Conservation (phyloP, 2,113 vertebrate genomes). For the Semnornis frantzii region DNA sequence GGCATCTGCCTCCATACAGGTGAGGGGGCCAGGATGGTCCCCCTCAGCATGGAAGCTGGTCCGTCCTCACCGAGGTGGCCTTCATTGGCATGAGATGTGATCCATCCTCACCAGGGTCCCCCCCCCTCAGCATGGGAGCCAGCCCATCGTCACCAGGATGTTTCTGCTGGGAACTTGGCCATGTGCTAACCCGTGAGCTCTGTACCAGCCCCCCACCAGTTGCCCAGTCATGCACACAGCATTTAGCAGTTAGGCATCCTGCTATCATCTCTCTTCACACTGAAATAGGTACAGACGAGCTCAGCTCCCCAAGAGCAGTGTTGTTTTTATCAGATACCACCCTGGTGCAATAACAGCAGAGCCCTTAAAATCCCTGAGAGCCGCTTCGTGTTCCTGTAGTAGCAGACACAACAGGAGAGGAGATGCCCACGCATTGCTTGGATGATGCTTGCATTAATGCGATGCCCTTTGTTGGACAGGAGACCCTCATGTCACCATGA, state of each 20-base stretch:
- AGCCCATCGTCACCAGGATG: neutral
- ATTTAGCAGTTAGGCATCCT: neutral
- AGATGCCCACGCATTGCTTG: neutral
- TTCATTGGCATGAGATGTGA: accelerated
- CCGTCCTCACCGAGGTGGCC: neutral
- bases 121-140: neutral
- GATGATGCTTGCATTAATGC: neutral
- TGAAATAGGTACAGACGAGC: no score
- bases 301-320: neutral
- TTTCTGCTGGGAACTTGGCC: neutral
- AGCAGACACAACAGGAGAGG: neutral
- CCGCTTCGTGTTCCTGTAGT: accelerated
- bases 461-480: neutral
- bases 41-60: accelerated
- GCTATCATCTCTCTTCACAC: neutral
- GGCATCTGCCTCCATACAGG: conserved; percentile 95
- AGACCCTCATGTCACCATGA: accelerated
- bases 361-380: neutral
- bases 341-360: neutral
- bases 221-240: accelerated
- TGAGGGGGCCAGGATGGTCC: conserved; percentile 48
- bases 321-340: accelerated
- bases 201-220: no score
- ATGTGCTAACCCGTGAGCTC: no score
- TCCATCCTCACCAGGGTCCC: neutral